Percentiles rank a stretch among this genome's conserved stretches.
Conservation (phyloP, 2,888 invertebrate genomes). For the Dolomedes plantarius region DNA sequence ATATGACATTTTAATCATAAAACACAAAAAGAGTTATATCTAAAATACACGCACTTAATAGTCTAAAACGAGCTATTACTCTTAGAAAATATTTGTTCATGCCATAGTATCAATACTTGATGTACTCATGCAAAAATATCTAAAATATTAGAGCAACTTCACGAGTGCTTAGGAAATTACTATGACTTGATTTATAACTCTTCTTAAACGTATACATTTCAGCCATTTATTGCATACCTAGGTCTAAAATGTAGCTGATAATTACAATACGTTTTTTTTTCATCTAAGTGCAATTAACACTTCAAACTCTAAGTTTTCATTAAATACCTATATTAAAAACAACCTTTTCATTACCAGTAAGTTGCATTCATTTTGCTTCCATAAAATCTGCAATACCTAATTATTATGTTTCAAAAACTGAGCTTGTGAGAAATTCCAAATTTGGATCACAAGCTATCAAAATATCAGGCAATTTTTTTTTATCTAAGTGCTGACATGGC, state of each 20-base stretch:
- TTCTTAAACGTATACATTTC: conserved; percentile 25
- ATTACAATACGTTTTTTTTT: conserved; percentile 20
- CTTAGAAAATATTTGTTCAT: conserved; percentile 68
- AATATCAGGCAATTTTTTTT: background rate
- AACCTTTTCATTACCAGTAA: conserved; percentile 35
- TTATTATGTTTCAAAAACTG: conserved; percentile 9
- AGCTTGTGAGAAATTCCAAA: conserved; percentile 2
- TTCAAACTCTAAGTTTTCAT: conserved; percentile 45
- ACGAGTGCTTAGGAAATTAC: conserved; percentile 51
- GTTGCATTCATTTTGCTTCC: conserved; percentile 18
- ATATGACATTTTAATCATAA: conserved; percentile 18
- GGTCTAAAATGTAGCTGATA: conserved; percentile 43
- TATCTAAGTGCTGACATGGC: conserved; percentile 17
- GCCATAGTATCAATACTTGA: conserved; percentile 43
- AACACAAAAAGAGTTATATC: background rate
- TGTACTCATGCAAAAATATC: conserved; percentile 64
- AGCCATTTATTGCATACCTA: conserved; percentile 43
- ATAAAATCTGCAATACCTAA: conserved; percentile 26
- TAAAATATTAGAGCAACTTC: conserved; percentile 49
- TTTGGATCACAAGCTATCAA: conserved; percentile 5
- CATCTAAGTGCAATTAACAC: conserved; percentile 51
- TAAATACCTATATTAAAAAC: conserved; percentile 33
- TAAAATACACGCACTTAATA: conserved; percentile 47
- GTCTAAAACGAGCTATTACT: conserved; percentile 49
- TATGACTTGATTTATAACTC: conserved; percentile 36